These are phyloP conservation scores for Notocelia uddmanniana DNA, from an alignment of 2,888 invertebrate species.

Conservation along the genomic window DNA sequence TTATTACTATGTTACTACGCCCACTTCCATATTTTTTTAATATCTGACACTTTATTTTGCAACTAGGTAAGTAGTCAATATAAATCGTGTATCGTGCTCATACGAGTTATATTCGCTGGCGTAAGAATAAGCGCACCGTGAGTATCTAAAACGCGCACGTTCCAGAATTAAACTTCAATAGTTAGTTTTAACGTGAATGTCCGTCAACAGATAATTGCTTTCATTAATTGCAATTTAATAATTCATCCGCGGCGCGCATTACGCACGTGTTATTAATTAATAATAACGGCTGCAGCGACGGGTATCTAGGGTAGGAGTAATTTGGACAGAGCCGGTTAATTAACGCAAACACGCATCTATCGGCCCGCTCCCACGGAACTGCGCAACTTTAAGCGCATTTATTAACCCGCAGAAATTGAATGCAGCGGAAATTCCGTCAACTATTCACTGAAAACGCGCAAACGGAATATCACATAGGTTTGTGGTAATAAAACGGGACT, in stretches of 20 bases:
- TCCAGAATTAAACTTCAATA: no score
- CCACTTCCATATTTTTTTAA: no score
- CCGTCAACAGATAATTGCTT: constrained; percentile 32
- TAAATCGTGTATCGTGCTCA: no score
- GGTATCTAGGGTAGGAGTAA: constrained; percentile 52
- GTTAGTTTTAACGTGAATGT: neutral
- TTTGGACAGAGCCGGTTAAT: constrained; percentile 53
- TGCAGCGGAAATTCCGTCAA: constrained; percentile 29
- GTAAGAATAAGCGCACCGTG: no score
- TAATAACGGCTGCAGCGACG: neutral
- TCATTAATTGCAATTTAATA: constrained; percentile 49
- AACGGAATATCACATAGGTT: constrained; percentile 15
- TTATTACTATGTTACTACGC: neutral
- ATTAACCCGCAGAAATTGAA: constrained; percentile 29
- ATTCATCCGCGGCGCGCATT: constrained; percentile 37
- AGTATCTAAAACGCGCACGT: no score
- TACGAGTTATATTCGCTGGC: no score
- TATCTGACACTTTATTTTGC: no score
- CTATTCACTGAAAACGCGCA: constrained; percentile 45
- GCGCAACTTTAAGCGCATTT: constrained; percentile 18
- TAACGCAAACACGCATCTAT: constrained; percentile 46
- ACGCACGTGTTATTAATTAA: constrained; percentile 27
- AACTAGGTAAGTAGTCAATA: no score
- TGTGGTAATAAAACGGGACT: constrained; percentile 11
- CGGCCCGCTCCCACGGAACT: neutral